A percentile compares a stretch with the other conserved stretches of the same genome.
Evolutionary conservation across 37 sponge, comb jelly and placozoan genomes (phyloP).

Genomic region (Beroe forskalii): DNA sequence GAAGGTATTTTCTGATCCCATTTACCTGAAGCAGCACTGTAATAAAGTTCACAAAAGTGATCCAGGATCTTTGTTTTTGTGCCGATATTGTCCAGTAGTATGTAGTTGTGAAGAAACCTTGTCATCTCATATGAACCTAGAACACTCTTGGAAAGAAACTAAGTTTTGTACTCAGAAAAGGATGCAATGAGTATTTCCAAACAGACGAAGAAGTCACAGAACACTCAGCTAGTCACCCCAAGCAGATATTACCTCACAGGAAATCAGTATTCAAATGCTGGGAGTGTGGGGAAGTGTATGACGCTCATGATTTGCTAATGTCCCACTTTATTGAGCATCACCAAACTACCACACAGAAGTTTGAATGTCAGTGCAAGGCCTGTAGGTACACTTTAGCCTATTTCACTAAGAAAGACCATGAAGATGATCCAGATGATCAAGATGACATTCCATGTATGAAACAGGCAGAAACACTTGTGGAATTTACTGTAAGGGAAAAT

Average conservation of each 20-base stretch:
- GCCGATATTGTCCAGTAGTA: constrained; percentile 18
- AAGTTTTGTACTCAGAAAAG: not conserved
- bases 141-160: not conserved
- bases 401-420: not conserved
- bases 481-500: not conserved
- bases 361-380: not conserved
- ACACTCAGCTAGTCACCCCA: not conserved
- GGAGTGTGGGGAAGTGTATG: constrained; percentile 1
- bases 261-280: constrained; percentile 22
- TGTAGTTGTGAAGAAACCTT: not conserved
- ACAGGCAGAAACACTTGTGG: not conserved
- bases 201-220: not conserved
- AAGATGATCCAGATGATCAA: not conserved
- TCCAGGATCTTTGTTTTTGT: not conserved
- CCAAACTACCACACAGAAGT: not conserved
- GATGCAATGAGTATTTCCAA: constrained; percentile 20
- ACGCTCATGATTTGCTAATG: not conserved
- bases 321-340: constrained; percentile 9
- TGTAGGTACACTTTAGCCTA: not conserved
- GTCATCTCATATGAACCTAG: not conserved
- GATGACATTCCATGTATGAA: not conserved
- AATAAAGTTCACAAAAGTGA: not conserved
- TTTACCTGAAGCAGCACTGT: constrained; percentile 20
- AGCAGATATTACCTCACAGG: not conserved
- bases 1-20: not conserved